A percentile compares a stretch with the other conserved stretches of the same genome.
Conservation (phyloP, 1,140 invertebrate species). For the Pemphigus obesinymphae region DNA sequence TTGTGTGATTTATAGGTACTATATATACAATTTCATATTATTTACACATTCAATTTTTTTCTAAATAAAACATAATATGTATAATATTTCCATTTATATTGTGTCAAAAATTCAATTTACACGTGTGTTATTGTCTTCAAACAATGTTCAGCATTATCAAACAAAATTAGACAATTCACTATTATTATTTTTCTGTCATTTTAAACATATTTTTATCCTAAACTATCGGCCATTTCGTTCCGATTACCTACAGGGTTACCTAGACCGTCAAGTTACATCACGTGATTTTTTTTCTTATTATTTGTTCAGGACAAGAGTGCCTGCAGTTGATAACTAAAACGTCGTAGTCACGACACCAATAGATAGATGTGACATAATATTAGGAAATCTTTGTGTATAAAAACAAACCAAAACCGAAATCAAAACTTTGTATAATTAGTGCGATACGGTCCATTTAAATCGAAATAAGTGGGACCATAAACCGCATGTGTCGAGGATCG, state of each 20-base stretch:
- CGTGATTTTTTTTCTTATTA: background rate
- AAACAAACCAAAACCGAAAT: slow-evolving; percentile 15
- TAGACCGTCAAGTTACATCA: background rate
- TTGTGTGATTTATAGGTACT: too few species aligned
- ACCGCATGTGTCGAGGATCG: background rate
- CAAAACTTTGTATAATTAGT: background rate
- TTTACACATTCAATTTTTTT: too few species aligned
- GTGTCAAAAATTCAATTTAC: too few species aligned
- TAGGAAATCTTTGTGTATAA: background rate
- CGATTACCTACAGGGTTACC: slow-evolving; percentile 18
- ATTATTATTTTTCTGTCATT: too few species aligned
- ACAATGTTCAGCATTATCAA: too few species aligned
- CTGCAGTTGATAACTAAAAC: slow-evolving; percentile 7
- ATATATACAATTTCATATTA: too few species aligned
- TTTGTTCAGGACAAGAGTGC: background rate
- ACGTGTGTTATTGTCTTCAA: too few species aligned
- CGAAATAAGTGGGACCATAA: background rate
- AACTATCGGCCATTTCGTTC: slow-evolving; percentile 21
- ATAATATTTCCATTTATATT: too few species aligned
- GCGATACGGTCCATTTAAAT: background rate
- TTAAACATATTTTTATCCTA: too few species aligned
- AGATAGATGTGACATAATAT: slow-evolving; percentile 28
- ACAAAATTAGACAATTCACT: too few species aligned
- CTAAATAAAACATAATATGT: too few species aligned
- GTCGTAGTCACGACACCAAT: background rate